phyloP scores from a whole-genome alignment of 2,113 vertebrate species.

The Rutilus rutilus region DNA sequence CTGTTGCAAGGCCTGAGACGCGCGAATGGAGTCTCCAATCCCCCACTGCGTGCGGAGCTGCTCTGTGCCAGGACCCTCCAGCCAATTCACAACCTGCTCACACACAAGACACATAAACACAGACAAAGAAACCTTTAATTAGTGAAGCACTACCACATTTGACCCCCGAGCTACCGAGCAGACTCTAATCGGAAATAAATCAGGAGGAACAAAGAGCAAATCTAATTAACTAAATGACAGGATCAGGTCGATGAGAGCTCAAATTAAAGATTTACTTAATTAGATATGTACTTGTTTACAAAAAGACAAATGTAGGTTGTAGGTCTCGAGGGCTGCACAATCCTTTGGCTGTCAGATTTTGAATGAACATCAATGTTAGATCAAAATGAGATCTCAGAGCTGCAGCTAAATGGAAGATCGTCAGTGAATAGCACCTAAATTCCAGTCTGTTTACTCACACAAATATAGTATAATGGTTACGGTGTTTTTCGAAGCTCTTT shows the following conservation, averaged over 20 bases:
- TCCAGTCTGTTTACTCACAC: neutral
- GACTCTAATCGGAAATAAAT: slow-evolving; percentile 9
- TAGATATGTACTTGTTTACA: neutral
- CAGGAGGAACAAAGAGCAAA: neutral
- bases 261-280: neutral
- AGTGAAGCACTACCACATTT: neutral
- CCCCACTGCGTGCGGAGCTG: slow-evolving; percentile 93
- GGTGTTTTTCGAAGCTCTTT: neutral
- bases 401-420: neutral
- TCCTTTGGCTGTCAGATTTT: neutral
- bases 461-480: neutral
- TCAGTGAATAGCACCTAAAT: neutral
- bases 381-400: neutral
- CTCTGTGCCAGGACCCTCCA: slow-evolving; percentile 96
- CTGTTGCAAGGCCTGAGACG: slow-evolving; percentile 94
- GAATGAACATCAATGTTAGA: neutral
- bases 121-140: slow-evolving; percentile 19
- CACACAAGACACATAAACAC: slow-evolving; percentile 31
- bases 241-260: neutral
- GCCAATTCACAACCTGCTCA: slow-evolving; percentile 94
- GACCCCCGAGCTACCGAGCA: neutral
- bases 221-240: slow-evolving; percentile 22
- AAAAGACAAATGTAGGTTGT: slow-evolving; percentile 8
- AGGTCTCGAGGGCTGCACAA: neutral
- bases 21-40: slow-evolving; percentile 94